phyloP scores from a whole-genome alignment of 1,140 invertebrate genomes.

The Protaetia brevitarsis region DNA sequence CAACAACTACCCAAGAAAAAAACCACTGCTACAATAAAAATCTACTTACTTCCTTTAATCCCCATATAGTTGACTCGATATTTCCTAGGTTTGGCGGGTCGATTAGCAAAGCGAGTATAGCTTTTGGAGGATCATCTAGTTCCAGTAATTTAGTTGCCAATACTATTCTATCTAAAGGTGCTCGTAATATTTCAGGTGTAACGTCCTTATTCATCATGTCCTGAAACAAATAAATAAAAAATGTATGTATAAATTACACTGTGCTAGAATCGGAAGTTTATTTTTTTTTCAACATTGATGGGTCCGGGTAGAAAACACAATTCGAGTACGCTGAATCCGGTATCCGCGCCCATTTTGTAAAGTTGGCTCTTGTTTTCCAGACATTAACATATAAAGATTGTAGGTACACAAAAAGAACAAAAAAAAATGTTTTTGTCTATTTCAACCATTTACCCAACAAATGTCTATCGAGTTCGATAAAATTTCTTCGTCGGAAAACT shows the following conservation, averaged over 20 bases:
- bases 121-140: constrained; percentile 74
- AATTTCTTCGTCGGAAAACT: no score
- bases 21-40: constrained; percentile 19
- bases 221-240: not conserved
- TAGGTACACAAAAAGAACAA: no score
- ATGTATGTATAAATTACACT: not conserved
- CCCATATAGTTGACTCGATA: constrained; percentile 75
- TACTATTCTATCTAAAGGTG: constrained; percentile 80
- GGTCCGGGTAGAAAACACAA: no score
- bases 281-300: no score
- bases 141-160: constrained; percentile 80
- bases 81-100: constrained; percentile 83
- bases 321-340: no score
- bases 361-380: no score
- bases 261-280: no score
- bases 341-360: no score
- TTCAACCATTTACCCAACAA: no score
- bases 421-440: no score
- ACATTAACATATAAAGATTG: no score
- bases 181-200: constrained; percentile 74
- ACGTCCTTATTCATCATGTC: constrained; percentile 24
- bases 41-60: constrained; percentile 79
- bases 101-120: constrained; percentile 78
- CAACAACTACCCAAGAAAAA: not conserved
- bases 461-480: no score